Conservation (phyloP, 2,888 invertebrate species). For the Petrophora chlorosata region DNA sequence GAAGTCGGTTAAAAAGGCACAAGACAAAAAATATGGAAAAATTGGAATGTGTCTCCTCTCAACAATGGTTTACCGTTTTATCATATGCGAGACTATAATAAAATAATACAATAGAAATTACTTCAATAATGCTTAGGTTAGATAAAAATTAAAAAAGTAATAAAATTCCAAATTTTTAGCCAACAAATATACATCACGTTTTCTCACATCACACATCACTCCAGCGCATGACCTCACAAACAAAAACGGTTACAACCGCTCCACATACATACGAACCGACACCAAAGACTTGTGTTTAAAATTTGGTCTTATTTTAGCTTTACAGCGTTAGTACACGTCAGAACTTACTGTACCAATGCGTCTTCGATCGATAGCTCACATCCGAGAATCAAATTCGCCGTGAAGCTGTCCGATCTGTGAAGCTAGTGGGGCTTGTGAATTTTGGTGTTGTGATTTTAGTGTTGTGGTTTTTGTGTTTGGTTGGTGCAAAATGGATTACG, state of each 20-base stretch:
- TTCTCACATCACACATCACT: too few relatives aligned
- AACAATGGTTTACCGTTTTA: too few relatives aligned
- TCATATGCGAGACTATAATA: too few relatives aligned
- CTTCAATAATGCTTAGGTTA: too few relatives aligned
- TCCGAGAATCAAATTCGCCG: slow-evolving; percentile 34
- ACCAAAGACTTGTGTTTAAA: slow-evolving; percentile 83
- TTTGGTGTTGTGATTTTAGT: slow-evolving; percentile 14
- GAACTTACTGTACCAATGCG: slow-evolving; percentile 75
- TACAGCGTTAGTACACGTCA: slow-evolving; percentile 81
- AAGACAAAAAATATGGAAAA: too few relatives aligned
- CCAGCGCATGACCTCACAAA: slow-evolving; percentile 15
- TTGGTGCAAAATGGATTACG: slow-evolving; percentile 84
- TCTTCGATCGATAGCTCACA: slow-evolving; percentile 75
- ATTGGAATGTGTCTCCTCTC: too few relatives aligned
- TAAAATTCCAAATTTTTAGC: too few relatives aligned
- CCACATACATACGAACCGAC: slow-evolving; percentile 59
- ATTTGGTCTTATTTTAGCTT: slow-evolving; percentile 85
- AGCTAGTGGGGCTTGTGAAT: slow-evolving; percentile 31
- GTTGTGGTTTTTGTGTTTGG: slow-evolving; percentile 19
- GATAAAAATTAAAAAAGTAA: too few relatives aligned
- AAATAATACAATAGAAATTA: too few relatives aligned
- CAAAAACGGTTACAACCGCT: slow-evolving; percentile 59
- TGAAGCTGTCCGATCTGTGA: slow-evolving; percentile 30
- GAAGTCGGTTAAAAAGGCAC: too few relatives aligned
- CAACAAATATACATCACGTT: too few relatives aligned